phyloP scores from a whole-genome alignment of 92 coral and sea anemone species.

The Heliopora coerulea region DNA sequence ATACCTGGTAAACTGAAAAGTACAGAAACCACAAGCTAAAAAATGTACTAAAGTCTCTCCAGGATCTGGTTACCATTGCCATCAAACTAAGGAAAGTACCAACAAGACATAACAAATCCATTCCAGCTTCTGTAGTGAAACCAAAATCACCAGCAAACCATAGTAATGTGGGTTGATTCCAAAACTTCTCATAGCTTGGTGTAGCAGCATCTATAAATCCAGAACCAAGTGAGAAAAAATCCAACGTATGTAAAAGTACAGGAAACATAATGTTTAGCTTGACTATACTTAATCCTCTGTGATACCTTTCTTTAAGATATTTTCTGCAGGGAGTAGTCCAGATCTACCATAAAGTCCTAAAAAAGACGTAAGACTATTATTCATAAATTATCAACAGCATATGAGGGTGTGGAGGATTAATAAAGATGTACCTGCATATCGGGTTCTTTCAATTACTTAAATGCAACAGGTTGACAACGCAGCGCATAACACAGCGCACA shows the following conservation, averaged over 20 bases:
- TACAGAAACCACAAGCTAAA: slow-evolving; percentile 80
- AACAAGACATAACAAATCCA: slow-evolving; percentile 75
- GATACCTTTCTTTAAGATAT: slow-evolving; percentile 66
- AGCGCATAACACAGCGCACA: no score
- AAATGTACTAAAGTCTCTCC: slow-evolving; percentile 70
- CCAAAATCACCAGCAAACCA: slow-evolving; percentile 82
- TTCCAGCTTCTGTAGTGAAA: slow-evolving; percentile 80
- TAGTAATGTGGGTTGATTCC: slow-evolving; percentile 68
- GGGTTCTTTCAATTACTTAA: not conserved
- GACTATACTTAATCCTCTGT: no score
- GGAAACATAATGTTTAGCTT: not conserved
- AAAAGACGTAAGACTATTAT: not conserved
- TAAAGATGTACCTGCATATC: not conserved
- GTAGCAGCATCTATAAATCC: slow-evolving; percentile 34
- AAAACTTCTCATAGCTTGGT: slow-evolving; percentile 57
- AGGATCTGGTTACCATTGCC: slow-evolving; percentile 66
- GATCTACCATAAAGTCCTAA: slow-evolving; percentile 91
- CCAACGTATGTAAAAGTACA: not conserved
- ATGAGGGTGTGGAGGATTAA: not conserved
- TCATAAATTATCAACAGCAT: not conserved
- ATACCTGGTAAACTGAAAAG: slow-evolving; percentile 89
- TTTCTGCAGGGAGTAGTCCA: slow-evolving; percentile 86
- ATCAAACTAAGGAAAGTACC: slow-evolving; percentile 67
- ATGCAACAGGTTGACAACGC: no score
- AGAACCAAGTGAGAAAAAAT: not conserved